Evolutionary conservation across 1,140 invertebrate species (phyloP).

Genomic region (Metopolophium dirhodum): DNA sequence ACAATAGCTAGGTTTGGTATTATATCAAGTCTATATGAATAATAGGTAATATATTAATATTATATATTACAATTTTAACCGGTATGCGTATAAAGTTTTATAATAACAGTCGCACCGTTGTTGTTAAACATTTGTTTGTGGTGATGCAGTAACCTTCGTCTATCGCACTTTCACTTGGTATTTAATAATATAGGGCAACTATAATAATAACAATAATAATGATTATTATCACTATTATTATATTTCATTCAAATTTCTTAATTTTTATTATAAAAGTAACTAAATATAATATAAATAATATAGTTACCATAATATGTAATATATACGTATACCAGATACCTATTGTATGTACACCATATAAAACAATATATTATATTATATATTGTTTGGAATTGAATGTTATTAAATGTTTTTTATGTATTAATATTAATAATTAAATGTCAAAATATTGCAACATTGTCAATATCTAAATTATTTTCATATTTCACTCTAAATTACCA

Average conservation of each 20-base stretch:
- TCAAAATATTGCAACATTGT: background rate
- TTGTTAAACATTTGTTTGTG: background rate
- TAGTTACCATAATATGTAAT: no score
- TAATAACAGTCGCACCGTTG: background rate
- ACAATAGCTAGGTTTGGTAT: background rate
- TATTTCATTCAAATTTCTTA: constrained; percentile 12
- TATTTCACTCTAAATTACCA: background rate
- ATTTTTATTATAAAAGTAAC: background rate
- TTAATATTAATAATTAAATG: background rate
- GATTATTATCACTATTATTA: background rate
- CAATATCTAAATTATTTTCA: background rate
- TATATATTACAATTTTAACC: background rate
- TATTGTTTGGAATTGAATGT: background rate
- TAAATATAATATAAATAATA: background rate
- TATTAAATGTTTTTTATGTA: background rate
- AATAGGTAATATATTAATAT: constrained; percentile 10
- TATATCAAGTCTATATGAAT: constrained; percentile 4
- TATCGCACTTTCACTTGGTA: constrained; percentile 27
- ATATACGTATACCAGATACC: no score
- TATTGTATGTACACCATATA: no score
- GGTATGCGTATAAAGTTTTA: background rate
- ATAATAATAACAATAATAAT: constrained; percentile 23
- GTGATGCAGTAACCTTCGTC: constrained; percentile 32
- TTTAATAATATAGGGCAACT: constrained; percentile 25
- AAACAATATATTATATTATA: background rate